A percentile compares a stretch with the other conserved stretches of the same genome.
Conservation (phyloP, 2,113 vertebrate species). For the Actinemys pallida region DNA sequence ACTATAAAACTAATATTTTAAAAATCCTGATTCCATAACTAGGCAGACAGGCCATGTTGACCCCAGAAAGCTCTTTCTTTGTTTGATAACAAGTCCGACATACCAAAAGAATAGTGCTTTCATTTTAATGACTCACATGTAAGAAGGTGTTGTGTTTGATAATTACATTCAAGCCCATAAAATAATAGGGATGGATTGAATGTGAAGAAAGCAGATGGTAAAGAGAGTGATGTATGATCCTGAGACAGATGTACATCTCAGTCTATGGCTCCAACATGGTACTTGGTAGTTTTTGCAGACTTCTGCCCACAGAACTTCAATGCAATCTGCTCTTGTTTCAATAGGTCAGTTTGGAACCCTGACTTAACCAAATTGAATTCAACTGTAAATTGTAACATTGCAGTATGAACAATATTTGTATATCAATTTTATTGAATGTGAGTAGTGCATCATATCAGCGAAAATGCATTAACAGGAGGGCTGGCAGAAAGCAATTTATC, state of each 20-base stretch:
- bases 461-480: neutral
- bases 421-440: neutral
- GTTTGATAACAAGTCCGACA: neutral
- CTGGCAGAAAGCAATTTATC: neutral
- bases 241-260: neutral
- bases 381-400: neutral
- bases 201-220: neutral
- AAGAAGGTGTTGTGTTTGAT: neutral
- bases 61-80: neutral
- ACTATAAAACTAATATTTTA: neutral
- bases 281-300: neutral
- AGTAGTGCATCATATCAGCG: neutral
- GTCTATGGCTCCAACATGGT: neutral
- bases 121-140: neutral
- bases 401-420: neutral
- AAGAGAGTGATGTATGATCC: neutral
- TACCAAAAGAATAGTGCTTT: neutral
- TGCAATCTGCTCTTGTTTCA: neutral
- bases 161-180: neutral
- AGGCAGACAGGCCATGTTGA: fast-evolving
- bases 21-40: neutral
- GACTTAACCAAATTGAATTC: neutral
- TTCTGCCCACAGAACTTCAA: neutral
- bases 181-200: neutral
- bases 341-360: neutral